Conservation (phyloP, 2,797 vertebrate species). For the Meriones psammophilus region DNA sequence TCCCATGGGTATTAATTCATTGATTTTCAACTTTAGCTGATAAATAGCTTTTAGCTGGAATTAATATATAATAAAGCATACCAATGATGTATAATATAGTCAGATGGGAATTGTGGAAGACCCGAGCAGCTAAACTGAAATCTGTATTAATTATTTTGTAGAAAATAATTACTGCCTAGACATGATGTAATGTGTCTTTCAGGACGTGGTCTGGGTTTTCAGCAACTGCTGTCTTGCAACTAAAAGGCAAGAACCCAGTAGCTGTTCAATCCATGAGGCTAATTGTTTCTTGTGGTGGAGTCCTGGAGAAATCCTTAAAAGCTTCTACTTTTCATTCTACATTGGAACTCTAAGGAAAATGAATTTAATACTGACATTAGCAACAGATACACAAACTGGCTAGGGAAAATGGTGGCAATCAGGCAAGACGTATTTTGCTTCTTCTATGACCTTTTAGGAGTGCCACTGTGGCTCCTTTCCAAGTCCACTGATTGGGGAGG, state of each 20-base stretch:
- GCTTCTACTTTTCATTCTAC: not conserved
- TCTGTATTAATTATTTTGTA: not conserved
- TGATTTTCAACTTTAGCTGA: not conserved
- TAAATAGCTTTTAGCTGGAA: conserved; percentile 40
- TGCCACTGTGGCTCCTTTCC: not conserved
- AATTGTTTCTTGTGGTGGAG: no score
- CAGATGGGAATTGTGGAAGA: not conserved
- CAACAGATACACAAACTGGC: not conserved
- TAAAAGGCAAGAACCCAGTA: not conserved
- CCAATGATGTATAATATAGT: not conserved
- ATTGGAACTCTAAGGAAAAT: not conserved
- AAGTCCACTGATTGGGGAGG: no score
- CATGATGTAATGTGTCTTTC: not conserved
- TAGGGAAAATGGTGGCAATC: not conserved
- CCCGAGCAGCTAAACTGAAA: conserved; percentile 23
- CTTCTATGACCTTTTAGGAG: not conserved
- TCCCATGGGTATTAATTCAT: not conserved
- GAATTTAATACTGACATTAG: not conserved
- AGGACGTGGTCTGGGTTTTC: not conserved
- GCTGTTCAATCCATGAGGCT: not conserved
- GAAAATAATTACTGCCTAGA: not conserved
- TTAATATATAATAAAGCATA: conserved; percentile 1
- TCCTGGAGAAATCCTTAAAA: not conserved
- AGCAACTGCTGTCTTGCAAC: no score
- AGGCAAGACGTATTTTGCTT: not conserved